Evolutionary conservation across 1,140 invertebrate species (phyloP).

Genomic region (Pachyrhynchus sulphureomaculatus): DNA sequence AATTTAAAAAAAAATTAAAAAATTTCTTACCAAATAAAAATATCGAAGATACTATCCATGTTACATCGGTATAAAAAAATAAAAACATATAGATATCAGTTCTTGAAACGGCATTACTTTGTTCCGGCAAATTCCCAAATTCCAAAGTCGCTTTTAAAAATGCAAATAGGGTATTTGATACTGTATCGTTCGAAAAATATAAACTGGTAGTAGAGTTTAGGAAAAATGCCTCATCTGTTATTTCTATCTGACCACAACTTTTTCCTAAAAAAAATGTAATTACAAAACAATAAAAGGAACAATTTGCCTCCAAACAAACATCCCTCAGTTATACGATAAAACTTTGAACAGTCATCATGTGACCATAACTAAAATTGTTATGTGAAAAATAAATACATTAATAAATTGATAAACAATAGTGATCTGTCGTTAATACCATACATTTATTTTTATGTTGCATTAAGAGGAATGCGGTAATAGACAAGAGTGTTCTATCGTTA

Average conservation of each 20-base stretch:
- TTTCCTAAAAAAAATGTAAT: conserved; percentile 1
- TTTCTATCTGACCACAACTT: background rate
- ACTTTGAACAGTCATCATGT: no score
- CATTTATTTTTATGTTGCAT: no score
- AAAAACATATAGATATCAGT: background rate
- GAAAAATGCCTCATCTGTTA: background rate
- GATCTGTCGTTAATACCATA: no score
- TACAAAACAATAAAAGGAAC: no score
- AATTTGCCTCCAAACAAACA: no score
- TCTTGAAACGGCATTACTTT: background rate
- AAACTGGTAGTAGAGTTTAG: background rate
- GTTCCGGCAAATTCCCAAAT: background rate
- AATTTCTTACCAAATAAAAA: conserved; percentile 12
- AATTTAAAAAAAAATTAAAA: no score
- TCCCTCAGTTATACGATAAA: no score
- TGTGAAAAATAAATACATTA: no score
- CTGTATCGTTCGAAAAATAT: background rate
- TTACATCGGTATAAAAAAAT: background rate
- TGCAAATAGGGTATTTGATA: background rate
- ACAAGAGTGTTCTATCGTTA: no score
- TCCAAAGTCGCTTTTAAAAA: background rate
- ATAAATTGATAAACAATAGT: no score
- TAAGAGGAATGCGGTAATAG: no score
- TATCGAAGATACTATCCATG: conserved; percentile 7
- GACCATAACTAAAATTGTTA: no score